Percentiles rank a stretch among this genome's conserved stretches.
phyloP scores from a whole-genome alignment of 2,888 invertebrate genomes.

The Neoitamus cyanurus region DNA sequence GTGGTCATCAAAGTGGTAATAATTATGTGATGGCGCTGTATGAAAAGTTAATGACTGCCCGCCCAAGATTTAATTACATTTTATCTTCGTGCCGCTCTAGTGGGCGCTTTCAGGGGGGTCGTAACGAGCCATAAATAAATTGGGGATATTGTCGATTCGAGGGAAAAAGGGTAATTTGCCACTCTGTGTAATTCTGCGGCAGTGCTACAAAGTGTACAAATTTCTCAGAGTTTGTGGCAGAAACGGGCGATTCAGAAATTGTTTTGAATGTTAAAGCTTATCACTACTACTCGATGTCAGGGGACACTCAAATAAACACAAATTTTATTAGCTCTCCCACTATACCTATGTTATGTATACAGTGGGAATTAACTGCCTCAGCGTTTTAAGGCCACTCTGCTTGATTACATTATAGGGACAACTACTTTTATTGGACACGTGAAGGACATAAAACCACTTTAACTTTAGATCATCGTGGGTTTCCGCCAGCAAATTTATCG shows the following conservation, averaged over 20 bases:
- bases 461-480: neutral
- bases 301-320: neutral
- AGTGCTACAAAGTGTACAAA: neutral
- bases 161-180: neutral
- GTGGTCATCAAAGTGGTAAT: neutral
- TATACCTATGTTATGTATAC: neutral
- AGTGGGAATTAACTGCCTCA: neutral
- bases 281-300: neutral
- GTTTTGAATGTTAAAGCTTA: neutral
- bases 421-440: neutral
- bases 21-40: neutral
- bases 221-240: neutral
- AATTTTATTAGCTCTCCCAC: neutral
- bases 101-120: neutral
- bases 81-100: neutral
- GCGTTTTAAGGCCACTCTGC: neutral
- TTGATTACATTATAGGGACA: neutral
- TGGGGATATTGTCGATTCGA: neutral
- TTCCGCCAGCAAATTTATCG: neutral
- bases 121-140: constrained; percentile 1
- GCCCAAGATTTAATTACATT: neutral
- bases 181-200: neutral
- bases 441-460: neutral
- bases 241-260: neutral
- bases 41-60: neutral